Evolutionary conservation across 2,113 vertebrate genomes (phyloP).

Genomic region (Pipra filicauda): DNA sequence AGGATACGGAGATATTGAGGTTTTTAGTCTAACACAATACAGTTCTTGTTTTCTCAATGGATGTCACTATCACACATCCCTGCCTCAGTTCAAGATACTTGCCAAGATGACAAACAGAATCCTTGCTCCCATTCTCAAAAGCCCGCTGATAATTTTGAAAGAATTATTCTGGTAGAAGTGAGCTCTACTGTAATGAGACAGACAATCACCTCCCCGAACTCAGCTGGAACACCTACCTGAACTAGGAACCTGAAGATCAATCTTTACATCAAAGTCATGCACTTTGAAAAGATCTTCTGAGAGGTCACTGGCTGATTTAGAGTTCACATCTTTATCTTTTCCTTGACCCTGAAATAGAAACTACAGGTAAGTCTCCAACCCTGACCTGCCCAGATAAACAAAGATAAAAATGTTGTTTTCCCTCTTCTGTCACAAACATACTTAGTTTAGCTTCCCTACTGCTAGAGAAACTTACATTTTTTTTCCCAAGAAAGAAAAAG

Average conservation of each 20-base stretch:
- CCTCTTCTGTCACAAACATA: neutral
- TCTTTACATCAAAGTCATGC: slow-evolving; percentile 98
- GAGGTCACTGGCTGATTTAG: slow-evolving; percentile 92
- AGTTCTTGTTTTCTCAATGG: neutral
- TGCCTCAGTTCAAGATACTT: neutral
- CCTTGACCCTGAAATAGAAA: slow-evolving; percentile 77
- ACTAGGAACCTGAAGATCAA: slow-evolving; percentile 97
- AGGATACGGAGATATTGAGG: neutral
- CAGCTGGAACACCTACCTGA: slow-evolving; percentile 80
- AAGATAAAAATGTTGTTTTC: neutral
- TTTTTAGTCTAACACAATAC: neutral
- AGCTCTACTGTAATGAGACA: neutral
- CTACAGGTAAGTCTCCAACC: neutral
- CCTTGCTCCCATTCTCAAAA: neutral
- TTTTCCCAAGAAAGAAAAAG: neutral
- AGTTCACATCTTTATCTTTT: slow-evolving; percentile 91
- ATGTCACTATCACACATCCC: neutral
- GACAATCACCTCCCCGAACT: neutral
- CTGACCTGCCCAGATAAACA: neutral
- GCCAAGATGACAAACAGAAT: neutral
- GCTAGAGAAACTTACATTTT: neutral
- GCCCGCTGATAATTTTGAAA: neutral
- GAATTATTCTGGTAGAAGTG: neutral
- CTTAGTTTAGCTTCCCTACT: neutral
- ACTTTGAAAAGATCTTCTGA: slow-evolving; percentile 99